These are phyloP conservation scores for Campoplex nolae DNA, from an alignment of 2,888 invertebrate genomes.

Conservation along the genomic window DNA sequence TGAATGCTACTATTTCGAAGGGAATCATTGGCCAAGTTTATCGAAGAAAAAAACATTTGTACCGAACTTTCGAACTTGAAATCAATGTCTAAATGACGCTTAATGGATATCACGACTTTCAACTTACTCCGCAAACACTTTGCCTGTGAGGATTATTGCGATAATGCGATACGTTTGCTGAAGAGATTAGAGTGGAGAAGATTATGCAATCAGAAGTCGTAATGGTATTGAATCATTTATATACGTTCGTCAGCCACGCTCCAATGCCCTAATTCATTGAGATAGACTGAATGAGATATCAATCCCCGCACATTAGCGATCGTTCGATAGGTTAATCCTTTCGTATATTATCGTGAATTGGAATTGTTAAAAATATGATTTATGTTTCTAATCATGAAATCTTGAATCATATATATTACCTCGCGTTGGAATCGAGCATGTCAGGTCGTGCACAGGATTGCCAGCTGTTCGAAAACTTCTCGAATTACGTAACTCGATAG, in stretches of 20 bases:
- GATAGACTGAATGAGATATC: not conserved
- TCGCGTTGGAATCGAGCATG: not conserved
- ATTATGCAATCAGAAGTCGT: not conserved
- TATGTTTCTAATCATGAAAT: not conserved
- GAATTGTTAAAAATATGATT: not conserved
- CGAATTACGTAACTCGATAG: not conserved
- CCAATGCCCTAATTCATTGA: not conserved
- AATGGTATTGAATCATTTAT: not conserved
- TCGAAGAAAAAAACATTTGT: not conserved
- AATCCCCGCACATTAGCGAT: not conserved
- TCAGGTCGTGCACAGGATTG: not conserved
- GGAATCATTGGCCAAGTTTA: not conserved
- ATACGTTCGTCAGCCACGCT: not conserved
- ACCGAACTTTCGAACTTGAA: not conserved
- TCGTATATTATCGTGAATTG: not conserved
- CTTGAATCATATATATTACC: not conserved
- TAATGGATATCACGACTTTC: not conserved
- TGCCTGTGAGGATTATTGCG: not conserved
- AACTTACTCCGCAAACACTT: not conserved
- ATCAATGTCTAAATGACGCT: not conserved
- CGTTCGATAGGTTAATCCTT: not conserved
- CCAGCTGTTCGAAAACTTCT: not conserved
- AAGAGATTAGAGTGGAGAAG: not conserved
- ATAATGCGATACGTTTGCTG: not conserved
- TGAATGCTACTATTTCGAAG: not conserved